Base-by-base conservation (phyloP, 2,113 vertebrate species). In the Cyprinodon variegatus region DNA sequence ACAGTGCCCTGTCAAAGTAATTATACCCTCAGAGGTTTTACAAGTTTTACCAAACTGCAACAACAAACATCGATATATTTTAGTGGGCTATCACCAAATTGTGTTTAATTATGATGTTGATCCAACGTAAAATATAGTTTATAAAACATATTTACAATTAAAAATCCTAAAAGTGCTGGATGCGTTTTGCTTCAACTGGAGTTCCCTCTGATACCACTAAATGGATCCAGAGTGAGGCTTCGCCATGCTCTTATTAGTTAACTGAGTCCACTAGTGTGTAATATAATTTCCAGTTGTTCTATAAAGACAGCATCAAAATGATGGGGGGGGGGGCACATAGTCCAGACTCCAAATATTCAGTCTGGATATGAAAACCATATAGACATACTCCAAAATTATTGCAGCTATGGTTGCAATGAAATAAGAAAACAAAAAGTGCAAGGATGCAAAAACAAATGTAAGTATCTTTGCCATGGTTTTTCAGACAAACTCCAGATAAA, bases 331-430 rank as follows among this genome's bases (percentile, higher is more conserved):
- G 29, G 29, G 29, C n/a, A n/a, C n/a, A n/a, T n/a, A n/a, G 29
- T 29, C 29, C 29, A 29, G 29, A 29, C 29, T 29, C 29, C 29
- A 29, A 29, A 29, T 29, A 29, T 29, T 29, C 29, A 29, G 29
- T 77, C 65, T 78, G 8, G 8, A 41, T 41, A 9, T 6, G 6
- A 6, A 57, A 57, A n/a, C n/a, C 50, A 8, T 57, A 8, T 15
- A 57, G 50, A 57, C 50, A 10, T 53, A 20, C 50, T 53, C 6
- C 50, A 7, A 6, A 72, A 82, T 79, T 64, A 29, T 70, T 67
- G 22, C 74, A 68, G 68, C 72, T 66, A 46, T 48, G 8, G 62
- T 65, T 22, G 50, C 68, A 11, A 20, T 48, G 29, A 41, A 29
- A 29, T 29, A 29, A 29, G 29, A 29, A 29, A 29, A 29, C 29